Evolutionary conservation across 2,113 vertebrate species (phyloP), one percentile per base, ranked within the genome.

Genomic region (Indri indri): DNA sequence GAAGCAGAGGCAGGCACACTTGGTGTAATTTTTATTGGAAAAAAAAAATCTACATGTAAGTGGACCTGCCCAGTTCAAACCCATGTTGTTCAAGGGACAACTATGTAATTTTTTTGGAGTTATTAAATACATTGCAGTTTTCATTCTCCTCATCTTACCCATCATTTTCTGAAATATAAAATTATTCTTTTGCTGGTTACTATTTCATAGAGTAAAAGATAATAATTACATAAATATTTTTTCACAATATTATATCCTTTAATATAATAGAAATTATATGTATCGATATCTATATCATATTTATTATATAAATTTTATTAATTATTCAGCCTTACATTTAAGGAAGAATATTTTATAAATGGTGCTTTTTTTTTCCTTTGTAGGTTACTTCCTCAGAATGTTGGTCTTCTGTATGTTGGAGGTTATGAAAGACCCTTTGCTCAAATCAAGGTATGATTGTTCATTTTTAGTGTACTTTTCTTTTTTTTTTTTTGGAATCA

Each of bases 361-460:
- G 73, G 91, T 94, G 30, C 91, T 95, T 98, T 86, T 99, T 14
- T 71, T 90, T 91, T 61, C 65, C 68, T 27, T 97, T 98, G 52
- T 98, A 99, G 99, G 98, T 98, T 99, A 91, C 98, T 99, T 92
- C 98, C 99, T 93, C 99, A 99, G 99, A 99, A 99, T 92, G 98
- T 99, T 97, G 99, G 99, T 93, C 98, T 99, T 97, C 99, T 99
- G 93, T 99, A 99, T 97, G 99, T 99, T 98, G 99, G 99, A 98
- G 99, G 98, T 98, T 99, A 99, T 96, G 99, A 99, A 97, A 99
- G 98, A 98, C 99, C 99, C 96, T 99, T 99, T 99, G 99, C 99
- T 90, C 99, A 99, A 98, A 99, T 99, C 99, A 99, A 99, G 99
- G 99, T 99, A 99, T 92, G 99, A 98, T 88, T 95, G 50, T 90